Conservation (phyloP, 2,888 invertebrate species). For the Halictus ligatus region DNA sequence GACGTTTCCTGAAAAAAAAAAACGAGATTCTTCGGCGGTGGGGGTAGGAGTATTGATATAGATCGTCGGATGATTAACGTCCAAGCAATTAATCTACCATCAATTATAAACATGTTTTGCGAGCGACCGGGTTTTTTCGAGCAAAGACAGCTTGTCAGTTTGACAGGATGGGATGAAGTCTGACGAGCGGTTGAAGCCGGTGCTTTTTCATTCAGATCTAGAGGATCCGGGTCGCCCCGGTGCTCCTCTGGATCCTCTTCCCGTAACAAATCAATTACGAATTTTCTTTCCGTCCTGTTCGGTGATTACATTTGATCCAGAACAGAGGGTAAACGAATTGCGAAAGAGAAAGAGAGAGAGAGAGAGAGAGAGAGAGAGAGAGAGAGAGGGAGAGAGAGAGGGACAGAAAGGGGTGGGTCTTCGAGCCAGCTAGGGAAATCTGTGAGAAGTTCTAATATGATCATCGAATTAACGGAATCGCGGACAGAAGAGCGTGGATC, state of each 20-base stretch:
- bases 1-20: background rate
- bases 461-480: conserved; percentile 74
- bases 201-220: conserved; percentile 1
- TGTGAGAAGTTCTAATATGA: conserved; percentile 64
- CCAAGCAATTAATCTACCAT: background rate
- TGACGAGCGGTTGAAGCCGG: background rate
- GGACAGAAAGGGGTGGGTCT: background rate
- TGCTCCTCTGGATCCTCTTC: background rate
- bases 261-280: conserved; percentile 9
- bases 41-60: background rate
- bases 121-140: background rate
- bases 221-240: background rate
- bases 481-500: conserved; percentile 51
- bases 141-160: background rate
- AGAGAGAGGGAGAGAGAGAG: background rate
- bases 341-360: background rate
- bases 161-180: background rate
- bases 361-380: background rate
- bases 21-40: background rate
- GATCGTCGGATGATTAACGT: background rate
- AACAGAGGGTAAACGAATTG: conserved; percentile 14
- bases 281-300: conserved; percentile 3
- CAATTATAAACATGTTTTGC: background rate
- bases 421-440: conserved; percentile 1
- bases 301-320: conserved; percentile 20